Base-by-base conservation (phyloP, 92 coral and sea anemone species). In the Epizoanthus stellaris region DNA sequence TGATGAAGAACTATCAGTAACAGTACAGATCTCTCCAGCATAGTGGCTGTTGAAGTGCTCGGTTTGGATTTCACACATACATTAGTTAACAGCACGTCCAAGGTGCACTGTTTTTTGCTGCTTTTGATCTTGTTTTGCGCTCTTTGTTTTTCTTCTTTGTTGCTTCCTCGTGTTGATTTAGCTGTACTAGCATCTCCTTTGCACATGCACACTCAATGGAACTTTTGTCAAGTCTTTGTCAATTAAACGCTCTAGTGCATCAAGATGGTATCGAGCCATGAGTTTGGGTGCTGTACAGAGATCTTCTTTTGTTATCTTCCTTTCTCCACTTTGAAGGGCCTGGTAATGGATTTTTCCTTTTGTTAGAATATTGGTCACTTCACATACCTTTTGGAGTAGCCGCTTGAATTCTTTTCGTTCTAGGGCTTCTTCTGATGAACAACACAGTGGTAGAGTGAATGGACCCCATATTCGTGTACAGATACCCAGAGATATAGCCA, bases 31-130 rank as follows among this genome's bases (percentile, higher is more conserved):
- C 52, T 7, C 52, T 70, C 36, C 34, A 4, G 49, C 2, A 23
- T 23, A 23, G 25, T 23, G 25, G 25, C 25, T 23, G 25, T 23
- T 23, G 25, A 23, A 69, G 74, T 34, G 74, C 15, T 69, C 21
- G 34, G 53, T 30, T 25, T 14, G 7, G 52, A 45, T 45, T 45
- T 45, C 10, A 45, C 52, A 15, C 17, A 40, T 10, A 47, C 49
- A 39, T 19, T 70, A 39, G 49, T 70, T 0, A 34, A 70, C 76
- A 70, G 1, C n/a, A 19, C 19, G 11, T 70, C 47, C 5, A 70
- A 42, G 9, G 52, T 70, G n/a, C n/a, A 19, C 23, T 70, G 76
- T 70, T 70, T 70, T 23, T 36, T 70, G 53, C 76, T 70, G 20
- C 76, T 42, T 70, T 70, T 49, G 57, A 49, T 70, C 20, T 70